Base-by-base conservation (phyloP, 1,140 invertebrate genomes). In the Leucophenga varia region DNA sequence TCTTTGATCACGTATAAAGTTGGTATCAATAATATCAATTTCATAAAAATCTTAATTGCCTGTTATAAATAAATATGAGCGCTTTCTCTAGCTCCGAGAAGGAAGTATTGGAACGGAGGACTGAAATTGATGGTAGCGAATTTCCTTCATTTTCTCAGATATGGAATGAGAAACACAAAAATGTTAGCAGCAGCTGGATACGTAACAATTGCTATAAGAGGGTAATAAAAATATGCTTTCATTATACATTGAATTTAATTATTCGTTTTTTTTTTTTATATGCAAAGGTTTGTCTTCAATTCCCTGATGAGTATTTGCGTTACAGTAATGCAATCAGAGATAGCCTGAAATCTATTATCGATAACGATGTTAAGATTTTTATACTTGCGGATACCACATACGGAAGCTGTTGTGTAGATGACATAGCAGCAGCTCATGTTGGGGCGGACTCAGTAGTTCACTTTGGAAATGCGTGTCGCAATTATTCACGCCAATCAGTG, bases 361-460 rank as follows among this genome's bases (percentile, higher is more conserved):
- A 32, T 7, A 56, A 60, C 20, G 57, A 59, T 0, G 50, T 43
- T 16, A 83, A 86, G 61, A 70, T 93, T 1, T 95, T 87, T 64
- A 88, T 97, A 59, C 76, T 97, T 17, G 93, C 88, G n/a, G 93
- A 97, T 63, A 94, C 92, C 14, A 88, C 91, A 8, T 96, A 93
- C 78, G 91, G 91, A 59, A 96, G 91, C 75, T 98, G 94, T 75
- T 98, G 94, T 78, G 86, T 95, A 5, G 94, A 98, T 78, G 91
- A 93, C 76, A 74, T 75, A 30, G 87, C 91, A 31, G 91, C 92
- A 4, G 84, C 90, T 71, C 94, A 97, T 77, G 81, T 88, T n/a
- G 74, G 83, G 42, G 86, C 86, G 1, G 88, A 96, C 78, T 84
- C 85, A 39, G 78, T 97, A 8, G 85, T 97, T 54, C 95, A 98